Percentiles rank a stretch among this genome's conserved stretches.
Conservation (phyloP, 30 jellyfish, hydroid and myxozoan species). For the Clytia hemisphaerica region DNA sequence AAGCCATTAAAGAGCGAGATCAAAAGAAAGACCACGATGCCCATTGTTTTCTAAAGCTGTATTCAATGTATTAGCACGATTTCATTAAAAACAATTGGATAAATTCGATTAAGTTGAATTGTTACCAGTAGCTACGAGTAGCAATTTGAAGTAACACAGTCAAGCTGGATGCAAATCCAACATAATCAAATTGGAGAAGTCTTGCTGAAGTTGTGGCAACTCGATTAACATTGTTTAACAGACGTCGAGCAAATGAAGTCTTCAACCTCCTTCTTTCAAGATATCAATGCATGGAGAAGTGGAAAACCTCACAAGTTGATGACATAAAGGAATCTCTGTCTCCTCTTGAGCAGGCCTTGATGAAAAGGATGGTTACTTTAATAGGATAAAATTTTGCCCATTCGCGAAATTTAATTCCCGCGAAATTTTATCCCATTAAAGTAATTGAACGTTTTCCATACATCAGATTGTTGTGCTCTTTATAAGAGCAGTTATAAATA, state of each 20-base stretch:
- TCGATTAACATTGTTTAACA: constrained; percentile 13
- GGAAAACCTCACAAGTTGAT: constrained; percentile 5
- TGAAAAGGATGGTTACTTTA: too few species aligned
- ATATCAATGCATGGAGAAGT: background rate
- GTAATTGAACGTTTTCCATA: too few species aligned
- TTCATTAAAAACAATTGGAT: constrained; percentile 5
- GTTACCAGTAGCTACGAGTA: constrained; percentile 9
- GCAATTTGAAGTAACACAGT: background rate
- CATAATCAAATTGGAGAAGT: constrained; percentile 2
- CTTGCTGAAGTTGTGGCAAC: constrained; percentile 12
- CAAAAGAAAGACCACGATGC: too few species aligned
- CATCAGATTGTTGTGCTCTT: too few species aligned
- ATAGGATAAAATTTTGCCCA: too few species aligned
- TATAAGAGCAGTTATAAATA: too few species aligned
- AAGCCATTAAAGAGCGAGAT: too few species aligned
- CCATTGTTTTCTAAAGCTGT: too few species aligned
- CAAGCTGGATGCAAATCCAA: background rate
- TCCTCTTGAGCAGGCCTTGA: constrained; percentile 25
- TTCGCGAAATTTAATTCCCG: too few species aligned
- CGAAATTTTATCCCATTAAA: too few species aligned
- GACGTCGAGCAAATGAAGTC: constrained; percentile 28
- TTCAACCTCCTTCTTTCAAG: background rate
- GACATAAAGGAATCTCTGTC: constrained; percentile 15
- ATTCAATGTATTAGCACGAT: background rate
- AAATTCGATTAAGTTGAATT: constrained; percentile 1